Evolutionary conservation across 2,113 vertebrate genomes (phyloP).

Genomic region (Furnarius figulus): DNA sequence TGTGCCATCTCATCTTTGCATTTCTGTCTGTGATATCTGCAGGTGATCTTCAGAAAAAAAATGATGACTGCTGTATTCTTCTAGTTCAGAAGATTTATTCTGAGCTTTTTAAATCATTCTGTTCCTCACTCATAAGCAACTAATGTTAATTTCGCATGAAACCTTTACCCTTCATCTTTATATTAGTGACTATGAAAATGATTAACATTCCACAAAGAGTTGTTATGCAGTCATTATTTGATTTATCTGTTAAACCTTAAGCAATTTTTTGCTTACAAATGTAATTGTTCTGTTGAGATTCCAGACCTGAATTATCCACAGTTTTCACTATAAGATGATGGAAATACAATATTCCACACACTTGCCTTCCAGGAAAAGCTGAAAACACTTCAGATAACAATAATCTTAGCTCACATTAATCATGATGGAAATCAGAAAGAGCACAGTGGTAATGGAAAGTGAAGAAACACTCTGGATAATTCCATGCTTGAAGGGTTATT

Average conservation of each 20-base stretch:
- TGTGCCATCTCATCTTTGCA: background rate
- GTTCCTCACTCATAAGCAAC: background rate
- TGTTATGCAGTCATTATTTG: background rate
- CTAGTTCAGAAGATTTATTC: background rate
- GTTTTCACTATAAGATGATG: background rate
- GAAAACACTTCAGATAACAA: background rate
- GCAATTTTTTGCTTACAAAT: background rate
- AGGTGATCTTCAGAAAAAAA: background rate
- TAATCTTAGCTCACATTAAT: background rate
- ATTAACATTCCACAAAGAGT: background rate
- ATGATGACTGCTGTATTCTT: background rate
- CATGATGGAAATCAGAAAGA: background rate
- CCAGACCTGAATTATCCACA: background rate
- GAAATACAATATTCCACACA: background rate
- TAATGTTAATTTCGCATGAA: background rate
- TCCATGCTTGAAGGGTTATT: background rate
- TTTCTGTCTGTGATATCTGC: background rate
- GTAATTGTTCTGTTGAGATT: constrained; percentile 5
- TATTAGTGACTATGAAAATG: background rate
- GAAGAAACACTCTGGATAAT: background rate
- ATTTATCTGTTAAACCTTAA: background rate
- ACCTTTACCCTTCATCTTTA: background rate
- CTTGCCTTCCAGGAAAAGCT: constrained; percentile 17
- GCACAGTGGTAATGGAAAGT: background rate
- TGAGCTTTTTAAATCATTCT: background rate